phyloP scores from a whole-genome alignment of 2,888 invertebrate genomes.

The Phragmatobia fuliginosa region DNA sequence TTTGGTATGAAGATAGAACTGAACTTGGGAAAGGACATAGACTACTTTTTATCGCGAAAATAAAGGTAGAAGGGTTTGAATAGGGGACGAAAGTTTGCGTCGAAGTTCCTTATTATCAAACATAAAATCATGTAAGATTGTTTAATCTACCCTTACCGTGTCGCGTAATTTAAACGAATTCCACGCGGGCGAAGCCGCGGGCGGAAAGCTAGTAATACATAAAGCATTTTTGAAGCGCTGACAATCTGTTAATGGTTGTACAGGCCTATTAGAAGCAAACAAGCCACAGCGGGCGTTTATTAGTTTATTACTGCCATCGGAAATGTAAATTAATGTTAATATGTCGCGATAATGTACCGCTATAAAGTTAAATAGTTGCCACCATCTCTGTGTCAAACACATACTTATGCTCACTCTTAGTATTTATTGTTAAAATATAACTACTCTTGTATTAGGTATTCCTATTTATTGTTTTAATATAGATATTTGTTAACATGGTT shows the following conservation, averaged over 20 bases:
- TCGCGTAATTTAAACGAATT: too few species aligned
- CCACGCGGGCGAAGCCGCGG: too few species aligned
- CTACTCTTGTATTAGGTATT: not conserved
- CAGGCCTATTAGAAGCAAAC: constrained; percentile 38
- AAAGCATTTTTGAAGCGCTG: constrained; percentile 9
- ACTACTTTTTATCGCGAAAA: too few species aligned
- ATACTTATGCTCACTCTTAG: constrained; percentile 16
- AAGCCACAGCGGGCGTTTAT: constrained; percentile 52
- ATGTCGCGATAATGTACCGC: constrained; percentile 66
- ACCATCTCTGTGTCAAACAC: constrained; percentile 23
- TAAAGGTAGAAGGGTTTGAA: too few species aligned
- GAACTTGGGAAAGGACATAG: too few species aligned
- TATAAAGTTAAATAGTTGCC: constrained; percentile 50
- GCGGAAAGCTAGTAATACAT: too few species aligned
- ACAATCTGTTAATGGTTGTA: constrained; percentile 24
- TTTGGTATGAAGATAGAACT: too few species aligned
- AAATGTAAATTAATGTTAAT: constrained; percentile 77
- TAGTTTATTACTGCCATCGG: constrained; percentile 66
- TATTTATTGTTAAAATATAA: constrained; percentile 6
- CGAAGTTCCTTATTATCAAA: too few species aligned
- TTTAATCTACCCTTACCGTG: too few species aligned
- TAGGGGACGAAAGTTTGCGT: too few species aligned
- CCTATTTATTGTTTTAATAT: not conserved
- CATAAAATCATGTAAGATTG: too few species aligned
- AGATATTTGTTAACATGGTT: not conserved